These are phyloP conservation scores for Temnothorax unifasciatus DNA, from an alignment of 2,888 invertebrate species.

Conservation along the genomic window DNA sequence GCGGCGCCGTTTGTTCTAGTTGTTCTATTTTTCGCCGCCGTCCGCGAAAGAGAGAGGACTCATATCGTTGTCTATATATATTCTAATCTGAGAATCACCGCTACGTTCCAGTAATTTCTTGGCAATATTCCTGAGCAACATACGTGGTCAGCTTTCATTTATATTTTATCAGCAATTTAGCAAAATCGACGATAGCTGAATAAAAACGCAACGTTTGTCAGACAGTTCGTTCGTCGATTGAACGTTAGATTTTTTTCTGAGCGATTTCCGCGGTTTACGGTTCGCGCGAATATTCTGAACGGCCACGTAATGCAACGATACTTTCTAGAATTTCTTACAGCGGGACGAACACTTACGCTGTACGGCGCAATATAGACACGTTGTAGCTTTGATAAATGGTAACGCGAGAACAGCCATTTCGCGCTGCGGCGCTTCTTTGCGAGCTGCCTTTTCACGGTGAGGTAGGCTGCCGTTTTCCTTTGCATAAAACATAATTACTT, in stretches of 20 bases:
- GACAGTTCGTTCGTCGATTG: neutral
- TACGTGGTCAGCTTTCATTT: neutral
- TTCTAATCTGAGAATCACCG: neutral
- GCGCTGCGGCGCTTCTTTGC: conserved; percentile 43
- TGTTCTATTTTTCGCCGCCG: conserved; percentile 45
- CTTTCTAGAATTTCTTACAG: conserved; percentile 31
- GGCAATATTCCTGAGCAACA: neutral
- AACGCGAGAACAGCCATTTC: conserved; percentile 42
- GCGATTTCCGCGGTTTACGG: neutral
- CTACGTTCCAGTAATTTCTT: neutral
- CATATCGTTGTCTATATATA: conserved; percentile 8
- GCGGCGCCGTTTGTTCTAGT: conserved; percentile 70
- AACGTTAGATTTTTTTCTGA: neutral
- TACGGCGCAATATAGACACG: conserved; percentile 30
- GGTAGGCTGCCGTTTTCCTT: conserved; percentile 49
- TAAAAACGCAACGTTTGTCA: neutral
- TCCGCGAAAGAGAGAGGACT: neutral
- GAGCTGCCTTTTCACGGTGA: conserved; percentile 32
- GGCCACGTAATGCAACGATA: neutral
- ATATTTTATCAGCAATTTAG: neutral
- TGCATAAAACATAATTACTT: conserved; percentile 55
- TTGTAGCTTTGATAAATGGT: conserved; percentile 50
- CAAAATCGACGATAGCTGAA: neutral
- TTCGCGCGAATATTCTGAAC: neutral
- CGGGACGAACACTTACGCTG: conserved; percentile 14